Conservation (phyloP, 2,888 invertebrate species). For the Yponomeuta sedellus region DNA sequence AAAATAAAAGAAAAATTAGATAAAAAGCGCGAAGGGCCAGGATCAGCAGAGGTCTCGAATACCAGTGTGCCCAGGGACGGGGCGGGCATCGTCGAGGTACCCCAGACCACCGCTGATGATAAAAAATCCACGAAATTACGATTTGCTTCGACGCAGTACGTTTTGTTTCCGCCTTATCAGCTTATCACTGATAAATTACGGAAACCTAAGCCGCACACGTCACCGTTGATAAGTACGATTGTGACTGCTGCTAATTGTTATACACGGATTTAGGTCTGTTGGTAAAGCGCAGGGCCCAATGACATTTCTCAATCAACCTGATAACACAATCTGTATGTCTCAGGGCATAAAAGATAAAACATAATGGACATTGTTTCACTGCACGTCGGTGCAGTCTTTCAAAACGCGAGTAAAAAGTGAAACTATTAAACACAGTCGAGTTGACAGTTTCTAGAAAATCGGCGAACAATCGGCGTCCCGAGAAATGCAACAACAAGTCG, state of each 20-base stretch:
- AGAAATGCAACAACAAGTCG: neutral
- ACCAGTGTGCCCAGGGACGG: constrained; percentile 58
- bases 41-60: constrained; percentile 78
- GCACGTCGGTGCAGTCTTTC: neutral
- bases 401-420: neutral
- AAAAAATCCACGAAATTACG: constrained; percentile 46
- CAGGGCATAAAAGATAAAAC: neutral
- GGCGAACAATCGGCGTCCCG: neutral
- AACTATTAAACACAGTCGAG: neutral
- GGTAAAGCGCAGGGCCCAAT: neutral
- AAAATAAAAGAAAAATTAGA: constrained; percentile 50
- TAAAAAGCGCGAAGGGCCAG: constrained; percentile 60
- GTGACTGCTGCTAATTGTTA: constrained; percentile 25
- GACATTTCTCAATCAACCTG: neutral
- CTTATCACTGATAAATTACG: constrained; percentile 48
- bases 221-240: constrained; percentile 29
- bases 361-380: neutral
- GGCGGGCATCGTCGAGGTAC: constrained; percentile 53
- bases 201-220: constrained; percentile 4
- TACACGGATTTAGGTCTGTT: constrained; percentile 20
- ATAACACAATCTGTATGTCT: no score
- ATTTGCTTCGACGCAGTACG: constrained; percentile 43
- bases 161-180: constrained; percentile 40
- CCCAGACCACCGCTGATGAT: constrained; percentile 75
- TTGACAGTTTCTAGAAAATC: constrained; percentile 5